Evolutionary conservation across 2,888 invertebrate species (phyloP).

Genomic region (Sphinx pinastri): DNA sequence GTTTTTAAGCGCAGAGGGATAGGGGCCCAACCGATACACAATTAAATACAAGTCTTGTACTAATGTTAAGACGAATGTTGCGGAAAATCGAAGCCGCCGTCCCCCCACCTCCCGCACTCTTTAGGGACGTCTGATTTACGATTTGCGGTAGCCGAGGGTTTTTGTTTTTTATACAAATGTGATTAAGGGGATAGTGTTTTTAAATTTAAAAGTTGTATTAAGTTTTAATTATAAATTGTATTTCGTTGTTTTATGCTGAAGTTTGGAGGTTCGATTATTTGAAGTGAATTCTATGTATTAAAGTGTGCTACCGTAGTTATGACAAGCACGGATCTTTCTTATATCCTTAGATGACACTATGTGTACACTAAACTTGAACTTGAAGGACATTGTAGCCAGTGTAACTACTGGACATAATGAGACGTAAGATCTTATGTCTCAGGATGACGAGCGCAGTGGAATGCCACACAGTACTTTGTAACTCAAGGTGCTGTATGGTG

Average conservation of each 20-base stretch:
- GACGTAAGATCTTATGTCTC: too few species aligned
- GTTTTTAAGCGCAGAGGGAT: conserved; percentile 43
- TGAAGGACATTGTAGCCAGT: too few species aligned
- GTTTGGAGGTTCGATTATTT: too few species aligned
- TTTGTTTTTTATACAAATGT: conserved; percentile 33
- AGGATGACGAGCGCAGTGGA: too few species aligned
- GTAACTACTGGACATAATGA: too few species aligned
- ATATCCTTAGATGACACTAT: too few species aligned
- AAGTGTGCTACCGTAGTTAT: too few species aligned
- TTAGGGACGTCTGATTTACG: conserved; percentile 80
- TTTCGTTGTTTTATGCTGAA: not conserved
- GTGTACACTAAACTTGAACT: too few species aligned
- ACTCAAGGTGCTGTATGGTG: too few species aligned
- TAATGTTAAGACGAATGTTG: conserved; percentile 83
- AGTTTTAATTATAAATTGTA: not conserved
- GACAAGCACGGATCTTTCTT: not conserved
- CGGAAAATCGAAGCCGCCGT: conserved; percentile 78
- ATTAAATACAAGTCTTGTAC: conserved; percentile 80
- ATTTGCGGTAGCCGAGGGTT: conserved; percentile 61
- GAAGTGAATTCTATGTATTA: too few species aligned
- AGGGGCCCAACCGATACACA: conserved; percentile 76
- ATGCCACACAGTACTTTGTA: too few species aligned
- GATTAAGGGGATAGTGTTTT: conserved; percentile 1
- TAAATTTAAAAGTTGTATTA: not conserved
- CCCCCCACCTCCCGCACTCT: conserved; percentile 51